A percentile compares a stretch with the other conserved stretches of the same genome.
Conservation (phyloP, 1,140 invertebrate species). For the Bicyclus anynana region DNA sequence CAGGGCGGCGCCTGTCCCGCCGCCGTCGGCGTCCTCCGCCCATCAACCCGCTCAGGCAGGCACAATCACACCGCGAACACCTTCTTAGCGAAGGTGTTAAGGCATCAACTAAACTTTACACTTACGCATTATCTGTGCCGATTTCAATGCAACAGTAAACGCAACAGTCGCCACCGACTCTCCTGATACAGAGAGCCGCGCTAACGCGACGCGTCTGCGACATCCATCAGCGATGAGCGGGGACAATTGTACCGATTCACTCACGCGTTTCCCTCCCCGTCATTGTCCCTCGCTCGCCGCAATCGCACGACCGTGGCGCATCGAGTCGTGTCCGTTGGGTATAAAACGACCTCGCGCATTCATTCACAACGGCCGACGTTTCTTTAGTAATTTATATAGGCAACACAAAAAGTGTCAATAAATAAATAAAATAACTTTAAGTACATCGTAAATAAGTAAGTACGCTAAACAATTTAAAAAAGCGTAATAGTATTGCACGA, state of each 20-base stretch:
- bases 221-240: too few species aligned
- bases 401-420: slow-evolving; percentile 38
- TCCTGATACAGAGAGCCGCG: too few species aligned
- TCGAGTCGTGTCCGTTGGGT: slow-evolving; percentile 14
- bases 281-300: too few species aligned
- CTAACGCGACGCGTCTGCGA: not conserved
- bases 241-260: too few species aligned
- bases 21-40: slow-evolving; percentile 18
- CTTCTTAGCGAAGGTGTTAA: too few species aligned
- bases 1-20: slow-evolving; percentile 23
- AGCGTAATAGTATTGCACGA: slow-evolving; percentile 74
- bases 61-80: not conserved
- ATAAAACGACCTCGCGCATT: slow-evolving; percentile 19
- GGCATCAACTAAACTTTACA: not conserved
- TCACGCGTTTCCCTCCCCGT: too few species aligned
- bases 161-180: not conserved
- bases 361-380: slow-evolving; percentile 26
- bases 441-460: slow-evolving; percentile 38
- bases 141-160: not conserved
- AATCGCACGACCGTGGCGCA: too few species aligned
- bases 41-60: not conserved
- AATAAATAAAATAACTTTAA: slow-evolving; percentile 35
- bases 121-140: not conserved
- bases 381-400: slow-evolving; percentile 46
- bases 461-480: slow-evolving; percentile 60